phyloP scores from a whole-genome alignment of 2,797 vertebrate genomes.

The Sternotherus odoratus region DNA sequence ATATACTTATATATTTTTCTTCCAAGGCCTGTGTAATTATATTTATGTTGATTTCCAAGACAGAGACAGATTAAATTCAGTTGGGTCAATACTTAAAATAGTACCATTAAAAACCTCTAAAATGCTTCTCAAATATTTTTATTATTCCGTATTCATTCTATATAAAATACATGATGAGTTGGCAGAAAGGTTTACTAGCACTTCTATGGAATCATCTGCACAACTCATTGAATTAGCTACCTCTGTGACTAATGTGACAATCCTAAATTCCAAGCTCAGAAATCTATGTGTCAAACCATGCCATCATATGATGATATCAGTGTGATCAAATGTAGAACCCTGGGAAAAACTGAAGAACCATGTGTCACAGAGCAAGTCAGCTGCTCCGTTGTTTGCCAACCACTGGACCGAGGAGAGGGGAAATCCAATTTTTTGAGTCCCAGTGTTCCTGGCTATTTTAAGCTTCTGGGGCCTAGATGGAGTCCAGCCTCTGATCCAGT shows the following conservation, averaged over 20 bases:
- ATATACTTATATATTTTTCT: background rate
- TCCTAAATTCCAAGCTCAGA: slow-evolving; percentile 10
- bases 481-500: background rate
- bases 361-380: background rate
- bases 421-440: background rate
- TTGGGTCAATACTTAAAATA: background rate
- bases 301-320: background rate
- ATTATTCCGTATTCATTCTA: background rate
- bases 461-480: background rate
- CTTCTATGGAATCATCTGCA: slow-evolving; percentile 37
- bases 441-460: background rate
- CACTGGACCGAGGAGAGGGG: background rate
- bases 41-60: background rate
- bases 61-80: background rate
- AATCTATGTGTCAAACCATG: background rate
- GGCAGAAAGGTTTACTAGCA: background rate
- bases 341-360: background rate
- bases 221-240: slow-evolving; percentile 5
- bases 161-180: background rate
- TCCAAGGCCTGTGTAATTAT: background rate
- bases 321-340: background rate
- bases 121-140: background rate
- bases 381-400: background rate
- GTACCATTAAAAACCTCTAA: background rate
- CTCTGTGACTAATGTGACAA: background rate